phyloP scores from a whole-genome alignment of 1,140 invertebrate species.

The Oedothorax gibbosus region DNA sequence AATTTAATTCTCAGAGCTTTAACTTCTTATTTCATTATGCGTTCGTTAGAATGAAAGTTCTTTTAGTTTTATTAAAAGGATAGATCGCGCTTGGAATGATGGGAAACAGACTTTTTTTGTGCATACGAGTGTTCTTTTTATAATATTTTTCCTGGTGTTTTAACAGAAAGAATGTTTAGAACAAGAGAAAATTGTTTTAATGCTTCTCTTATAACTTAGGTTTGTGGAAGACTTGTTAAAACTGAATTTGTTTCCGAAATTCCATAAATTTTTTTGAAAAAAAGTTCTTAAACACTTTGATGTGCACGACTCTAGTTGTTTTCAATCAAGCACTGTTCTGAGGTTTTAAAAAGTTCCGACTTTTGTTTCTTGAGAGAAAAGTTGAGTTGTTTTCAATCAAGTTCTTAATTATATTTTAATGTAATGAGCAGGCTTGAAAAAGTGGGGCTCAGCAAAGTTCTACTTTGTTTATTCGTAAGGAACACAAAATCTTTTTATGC shows the following conservation, averaged over 20 bases:
- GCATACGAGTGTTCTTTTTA: slow-evolving; percentile 20
- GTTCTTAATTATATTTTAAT: too few relatives aligned
- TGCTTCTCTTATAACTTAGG: neutral
- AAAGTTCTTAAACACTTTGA: too few relatives aligned
- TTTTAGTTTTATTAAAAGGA: slow-evolving; percentile 2
- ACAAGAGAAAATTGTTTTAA: slow-evolving; percentile 17
- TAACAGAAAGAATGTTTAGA: slow-evolving; percentile 20
- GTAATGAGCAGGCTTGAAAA: too few relatives aligned
- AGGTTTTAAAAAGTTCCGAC: neutral
- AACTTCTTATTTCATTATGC: slow-evolving; percentile 43
- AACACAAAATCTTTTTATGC: too few relatives aligned
- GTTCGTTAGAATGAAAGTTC: slow-evolving; percentile 28
- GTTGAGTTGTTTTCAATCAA: too few relatives aligned
- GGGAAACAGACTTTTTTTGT: neutral
- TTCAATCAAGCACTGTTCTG: too few relatives aligned
- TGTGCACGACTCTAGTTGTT: too few relatives aligned
- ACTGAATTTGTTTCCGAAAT: neutral
- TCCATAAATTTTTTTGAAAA: neutral
- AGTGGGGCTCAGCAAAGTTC: too few relatives aligned
- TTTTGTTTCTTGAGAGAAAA: too few relatives aligned
- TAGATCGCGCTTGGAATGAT: slow-evolving; percentile 27
- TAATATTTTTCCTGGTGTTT: neutral
- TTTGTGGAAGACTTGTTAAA: slow-evolving; percentile 13
- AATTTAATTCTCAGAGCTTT: slow-evolving; percentile 36
- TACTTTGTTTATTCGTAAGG: too few relatives aligned